A percentile compares a stretch with the other conserved stretches of the same genome.
Evolutionary conservation across 2,888 invertebrate species (phyloP).

Genomic region (Lycaena phlaeas): DNA sequence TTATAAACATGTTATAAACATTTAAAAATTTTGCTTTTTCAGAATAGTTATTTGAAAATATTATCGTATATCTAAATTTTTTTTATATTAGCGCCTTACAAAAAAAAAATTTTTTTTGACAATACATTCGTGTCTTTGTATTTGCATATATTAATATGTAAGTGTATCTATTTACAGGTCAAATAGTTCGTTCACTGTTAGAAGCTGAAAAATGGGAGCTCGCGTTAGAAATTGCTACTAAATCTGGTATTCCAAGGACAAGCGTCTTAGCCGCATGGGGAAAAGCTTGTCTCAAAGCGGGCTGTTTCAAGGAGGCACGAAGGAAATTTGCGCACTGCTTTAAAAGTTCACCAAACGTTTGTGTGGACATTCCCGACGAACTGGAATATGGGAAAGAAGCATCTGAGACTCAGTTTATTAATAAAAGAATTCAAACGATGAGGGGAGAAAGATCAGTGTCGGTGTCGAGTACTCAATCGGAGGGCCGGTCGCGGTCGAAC

Average conservation of each 20-base stretch:
- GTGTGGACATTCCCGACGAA: constrained; percentile 46
- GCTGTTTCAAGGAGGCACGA: constrained; percentile 83
- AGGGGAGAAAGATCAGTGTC: constrained; percentile 42
- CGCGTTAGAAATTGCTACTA: constrained; percentile 88
- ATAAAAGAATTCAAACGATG: constrained; percentile 38
- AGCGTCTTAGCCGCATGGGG: constrained; percentile 93
- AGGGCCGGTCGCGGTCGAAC: constrained; percentile 72
- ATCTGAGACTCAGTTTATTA: constrained; percentile 42
- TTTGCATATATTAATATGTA: too few species aligned
- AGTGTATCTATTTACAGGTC: constrained; percentile 51
- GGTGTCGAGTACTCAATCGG: constrained; percentile 45
- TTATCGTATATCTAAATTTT: too few species aligned
- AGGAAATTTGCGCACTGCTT: constrained; percentile 78
- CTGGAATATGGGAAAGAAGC: constrained; percentile 55
- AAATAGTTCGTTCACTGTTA: constrained; percentile 81
- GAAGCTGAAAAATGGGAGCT: constrained; percentile 89
- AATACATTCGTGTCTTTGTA: too few species aligned
- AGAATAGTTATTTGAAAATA: too few species aligned
- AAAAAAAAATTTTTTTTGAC: too few species aligned
- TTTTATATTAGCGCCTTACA: too few species aligned
- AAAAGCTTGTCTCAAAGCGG: constrained; percentile 84
- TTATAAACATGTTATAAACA: too few species aligned
- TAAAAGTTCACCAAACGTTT: constrained; percentile 43
- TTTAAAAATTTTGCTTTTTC: too few species aligned
- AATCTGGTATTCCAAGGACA: constrained; percentile 84